Percentiles rank a stretch among this genome's conserved stretches.
Conservation (phyloP, 2,113 vertebrate species). For the Neodon shergylaensis region DNA sequence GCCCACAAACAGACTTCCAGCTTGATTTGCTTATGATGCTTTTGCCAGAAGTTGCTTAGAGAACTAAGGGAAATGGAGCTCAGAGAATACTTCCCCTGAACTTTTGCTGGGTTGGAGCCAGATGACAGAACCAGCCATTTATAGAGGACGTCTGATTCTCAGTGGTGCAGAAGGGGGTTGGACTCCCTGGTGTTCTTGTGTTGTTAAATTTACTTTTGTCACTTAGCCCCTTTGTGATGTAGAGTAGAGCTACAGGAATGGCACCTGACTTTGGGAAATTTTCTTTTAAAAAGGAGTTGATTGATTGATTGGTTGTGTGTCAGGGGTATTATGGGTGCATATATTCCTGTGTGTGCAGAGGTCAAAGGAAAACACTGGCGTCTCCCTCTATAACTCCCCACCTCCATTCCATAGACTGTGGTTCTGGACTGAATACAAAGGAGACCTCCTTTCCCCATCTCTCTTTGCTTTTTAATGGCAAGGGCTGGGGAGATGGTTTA, state of each 20-base stretch:
- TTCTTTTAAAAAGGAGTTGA: not conserved
- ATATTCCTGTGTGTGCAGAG: not conserved
- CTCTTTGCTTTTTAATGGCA: not conserved
- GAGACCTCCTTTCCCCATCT: not conserved
- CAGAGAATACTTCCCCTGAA: not conserved
- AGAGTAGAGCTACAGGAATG: not conserved
- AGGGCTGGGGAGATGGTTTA: not conserved
- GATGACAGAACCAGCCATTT: conserved; percentile 27
- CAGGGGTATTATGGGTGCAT: not conserved
- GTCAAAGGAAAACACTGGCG: not conserved
- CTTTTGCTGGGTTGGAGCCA: conserved; percentile 12
- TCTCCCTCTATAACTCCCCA: too few species aligned
- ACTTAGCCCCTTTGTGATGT: conserved; percentile 27
- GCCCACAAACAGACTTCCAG: conserved; percentile 3
- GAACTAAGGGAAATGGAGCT: conserved; percentile 50
- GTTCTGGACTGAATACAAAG: not conserved
- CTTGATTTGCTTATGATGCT: conserved; percentile 55
- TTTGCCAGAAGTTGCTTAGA: conserved; percentile 34
- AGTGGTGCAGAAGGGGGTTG: not conserved
- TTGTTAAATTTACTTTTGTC: conserved; percentile 28
- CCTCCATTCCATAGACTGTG: not conserved
- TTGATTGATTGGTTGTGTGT: not conserved
- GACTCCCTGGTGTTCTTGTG: not conserved
- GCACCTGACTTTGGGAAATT: conserved; percentile 39
- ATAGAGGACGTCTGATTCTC: not conserved